These are phyloP conservation scores for Pycnomerus fuliginosus DNA, from an alignment of 2,888 invertebrate genomes.

Conservation along the genomic window DNA sequence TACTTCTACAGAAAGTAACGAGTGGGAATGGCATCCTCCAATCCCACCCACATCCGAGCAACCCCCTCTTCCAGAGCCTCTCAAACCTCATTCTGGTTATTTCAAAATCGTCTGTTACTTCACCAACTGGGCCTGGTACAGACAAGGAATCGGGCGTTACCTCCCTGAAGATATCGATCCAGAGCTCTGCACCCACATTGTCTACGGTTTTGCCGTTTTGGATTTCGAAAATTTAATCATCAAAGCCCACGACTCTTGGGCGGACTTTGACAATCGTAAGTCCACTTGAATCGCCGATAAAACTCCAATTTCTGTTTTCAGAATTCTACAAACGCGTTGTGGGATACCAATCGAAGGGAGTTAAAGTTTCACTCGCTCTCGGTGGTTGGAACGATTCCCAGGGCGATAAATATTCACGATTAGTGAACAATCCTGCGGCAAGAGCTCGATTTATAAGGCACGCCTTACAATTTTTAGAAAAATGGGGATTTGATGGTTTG, in stretches of 20 bases:
- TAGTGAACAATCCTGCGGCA: slow-evolving; percentile 75
- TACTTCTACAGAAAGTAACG: slow-evolving; percentile 21
- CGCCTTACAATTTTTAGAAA: slow-evolving; percentile 72
- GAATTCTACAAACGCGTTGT: slow-evolving; percentile 84
- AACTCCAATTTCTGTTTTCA: slow-evolving; percentile 43
- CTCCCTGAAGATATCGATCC: slow-evolving; percentile 84
- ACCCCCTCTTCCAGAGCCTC: slow-evolving; percentile 51
- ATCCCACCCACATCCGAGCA: slow-evolving; percentile 47
- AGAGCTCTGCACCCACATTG: slow-evolving; percentile 85
- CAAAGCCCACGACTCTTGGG: slow-evolving; percentile 87
- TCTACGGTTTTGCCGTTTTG: slow-evolving; percentile 92
- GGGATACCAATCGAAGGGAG: slow-evolving; percentile 72
- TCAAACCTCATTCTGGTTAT: slow-evolving; percentile 61
- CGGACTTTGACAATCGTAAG: slow-evolving; percentile 83
- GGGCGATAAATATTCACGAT: slow-evolving; percentile 83
- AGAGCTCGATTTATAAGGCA: slow-evolving; percentile 74
- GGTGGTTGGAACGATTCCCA: slow-evolving; percentile 97
- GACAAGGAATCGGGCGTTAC: slow-evolving; percentile 78
- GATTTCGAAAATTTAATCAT: slow-evolving; percentile 77
- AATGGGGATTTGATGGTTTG: slow-evolving; percentile 87
- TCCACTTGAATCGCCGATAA: slow-evolving; percentile 25
- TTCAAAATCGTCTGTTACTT: slow-evolving; percentile 88
- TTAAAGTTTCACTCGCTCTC: slow-evolving; percentile 83
- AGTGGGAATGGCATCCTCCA: slow-evolving; percentile 42
- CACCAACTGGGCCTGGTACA: slow-evolving; percentile 93